Base-by-base conservation (phyloP, 2,888 invertebrate genomes). In the Galerucella pusilla region DNA sequence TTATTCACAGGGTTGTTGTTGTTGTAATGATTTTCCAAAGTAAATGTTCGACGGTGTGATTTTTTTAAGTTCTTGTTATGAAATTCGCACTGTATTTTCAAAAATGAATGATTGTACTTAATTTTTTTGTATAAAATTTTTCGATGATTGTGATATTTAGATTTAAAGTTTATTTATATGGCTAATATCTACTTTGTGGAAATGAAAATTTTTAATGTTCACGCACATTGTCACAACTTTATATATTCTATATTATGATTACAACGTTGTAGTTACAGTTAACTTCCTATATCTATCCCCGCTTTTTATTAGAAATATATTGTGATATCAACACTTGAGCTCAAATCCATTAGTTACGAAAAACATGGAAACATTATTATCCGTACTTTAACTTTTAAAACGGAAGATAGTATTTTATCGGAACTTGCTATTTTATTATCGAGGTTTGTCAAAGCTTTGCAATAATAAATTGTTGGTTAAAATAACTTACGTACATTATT, bases 241-340 rank as follows among this genome's bases (percentile, higher is more conserved):
- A 68, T 16, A 54, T 20, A 57, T 28, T 68, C 59, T 68, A 59
- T 68, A 57, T 28, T 68, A 60, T 68, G 68, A 68, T 68, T 59
- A 46, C 12, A 60, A 60, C 16, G 45, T 45, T 60, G 9, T 42
- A 63, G 14, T 57, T 46, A 65, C 46, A 65, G 64, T 42, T 64
- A 64, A 64, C 64, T 65, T 65, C 20, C 14, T 16, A 45, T 46
- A 12, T 35, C 7, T 35, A 35, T 65, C 46, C 20, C 1, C n/a
- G 20, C 46, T 16, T 46, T 65, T 64, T 11, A 35, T 16, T n/a
- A 45, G 12, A 28, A 28, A 35, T n/a, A 64, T 42, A 46, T 46
- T 45, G 46, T 65, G 9, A 65, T 45, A 65, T n/a, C 63, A 42
- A 65, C 20, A 20, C 10, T 46, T 65, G 20, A 20, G 64, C 45